These are phyloP conservation scores for Pelobates fuscus DNA, from an alignment of 2,113 vertebrate species.

Conservation along the genomic window DNA sequence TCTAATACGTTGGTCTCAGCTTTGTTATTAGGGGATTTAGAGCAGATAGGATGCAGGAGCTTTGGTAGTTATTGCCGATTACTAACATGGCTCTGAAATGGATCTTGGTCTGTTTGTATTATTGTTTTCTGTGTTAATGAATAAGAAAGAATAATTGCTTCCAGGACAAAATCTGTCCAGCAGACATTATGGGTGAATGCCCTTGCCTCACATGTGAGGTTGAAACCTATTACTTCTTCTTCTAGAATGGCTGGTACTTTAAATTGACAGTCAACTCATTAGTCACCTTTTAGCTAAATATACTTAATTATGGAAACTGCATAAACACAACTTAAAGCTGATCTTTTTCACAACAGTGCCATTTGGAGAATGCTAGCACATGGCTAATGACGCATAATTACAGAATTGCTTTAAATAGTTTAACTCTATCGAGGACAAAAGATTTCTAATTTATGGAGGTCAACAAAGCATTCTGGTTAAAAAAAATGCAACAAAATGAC, in stretches of 20 bases:
- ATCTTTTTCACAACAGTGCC: slow-evolving; percentile 5
- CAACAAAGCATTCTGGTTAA: neutral
- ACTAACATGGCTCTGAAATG: no score
- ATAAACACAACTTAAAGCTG: slow-evolving; percentile 22
- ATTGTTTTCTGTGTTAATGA: slow-evolving; percentile 19
- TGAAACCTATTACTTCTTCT: slow-evolving; percentile 5
- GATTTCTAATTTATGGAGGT: neutral
- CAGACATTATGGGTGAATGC: slow-evolving; percentile 10
- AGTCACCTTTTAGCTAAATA: slow-evolving; percentile 29
- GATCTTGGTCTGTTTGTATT: no score
- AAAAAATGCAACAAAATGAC: neutral
- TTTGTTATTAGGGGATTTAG: no score
- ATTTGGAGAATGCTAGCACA: slow-evolving; percentile 29
- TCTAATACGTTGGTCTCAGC: no score
- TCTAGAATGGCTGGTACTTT: slow-evolving; percentile 9
- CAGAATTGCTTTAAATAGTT: slow-evolving; percentile 14
- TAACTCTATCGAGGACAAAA: slow-evolving; percentile 1
- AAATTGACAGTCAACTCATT: slow-evolving; percentile 17
- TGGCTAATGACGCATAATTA: slow-evolving; percentile 33
- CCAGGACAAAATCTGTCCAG: neutral
- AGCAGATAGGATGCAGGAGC: no score
- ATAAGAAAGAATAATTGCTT: slow-evolving; percentile 2
- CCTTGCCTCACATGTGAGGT: slow-evolving; percentile 2
- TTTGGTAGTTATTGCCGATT: no score
- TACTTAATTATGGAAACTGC: slow-evolving; percentile 20